Base-by-base conservation (phyloP, 2,888 invertebrate genomes). In the Leptarthrus brevirostris region DNA sequence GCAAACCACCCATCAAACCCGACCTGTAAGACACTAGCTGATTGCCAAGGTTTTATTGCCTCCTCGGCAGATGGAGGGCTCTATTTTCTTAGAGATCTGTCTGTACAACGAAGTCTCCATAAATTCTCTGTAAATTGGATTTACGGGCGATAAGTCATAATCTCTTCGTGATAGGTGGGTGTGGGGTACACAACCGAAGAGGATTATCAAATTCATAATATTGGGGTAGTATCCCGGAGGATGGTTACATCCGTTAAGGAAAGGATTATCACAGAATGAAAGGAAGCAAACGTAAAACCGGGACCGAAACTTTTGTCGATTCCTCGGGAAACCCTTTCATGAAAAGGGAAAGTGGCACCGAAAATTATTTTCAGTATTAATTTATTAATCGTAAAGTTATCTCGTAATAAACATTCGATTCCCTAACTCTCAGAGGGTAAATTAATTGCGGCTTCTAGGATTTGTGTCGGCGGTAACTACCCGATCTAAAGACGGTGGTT, bases 71-170 rank as follows among this genome's bases (percentile, higher is more conserved):
- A 54, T 24, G 4, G 12, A 4, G 8, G n/a, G 14, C 3, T 24
- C 14, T 4, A 24, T 12, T 2, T 30, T 1, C 26, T 10, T 54
- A 6, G 10, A 14, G 1, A 1, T 2, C n/a, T 8, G 2, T 12
- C 26, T 14, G 54, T 3, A 24, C 54, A 54, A 24, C 54, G 26
- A n/a, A 12, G 6, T 30, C n/a, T 61, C 49, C 74, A 74, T 71
- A 74, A 74, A 70, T 70, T 53, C 44, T 40, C 52, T 74, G 70
- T 61, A 74, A 74, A 74, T 74, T 71, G 70, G 70, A 71, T 74
- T 61, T 74, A 71, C 58, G 74, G 58, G 47, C 70, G 69, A 74
- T 74, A 74, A 74, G 53, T 74, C 74, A 74, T 74, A 74, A 74
- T 70, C 74, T 54, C 34, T 16, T 30, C 54, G 14, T 54, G 54